These are phyloP conservation scores for Montipora foliosa DNA, from an alignment of 64 coral and sea anemone species.

Conservation along the genomic window DNA sequence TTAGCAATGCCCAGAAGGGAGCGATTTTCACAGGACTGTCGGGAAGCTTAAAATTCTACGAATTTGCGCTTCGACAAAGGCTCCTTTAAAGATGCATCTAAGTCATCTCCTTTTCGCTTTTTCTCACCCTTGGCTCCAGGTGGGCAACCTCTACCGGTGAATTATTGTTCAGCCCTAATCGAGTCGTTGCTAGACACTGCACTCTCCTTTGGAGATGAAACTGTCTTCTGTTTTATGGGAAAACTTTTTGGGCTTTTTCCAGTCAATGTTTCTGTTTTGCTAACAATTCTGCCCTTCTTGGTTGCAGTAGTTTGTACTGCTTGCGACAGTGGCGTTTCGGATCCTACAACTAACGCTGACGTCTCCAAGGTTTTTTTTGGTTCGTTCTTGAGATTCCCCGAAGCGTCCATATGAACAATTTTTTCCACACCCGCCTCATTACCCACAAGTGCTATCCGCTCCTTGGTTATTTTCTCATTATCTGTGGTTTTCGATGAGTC, in stretches of 20 bases:
- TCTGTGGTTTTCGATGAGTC: neutral
- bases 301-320: neutral
- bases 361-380: neutral
- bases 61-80: slow-evolving; percentile 5
- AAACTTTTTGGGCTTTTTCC: neutral
- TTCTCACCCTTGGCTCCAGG: slow-evolving; percentile 89
- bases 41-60: neutral
- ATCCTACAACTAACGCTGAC: neutral
- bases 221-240: neutral
- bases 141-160: slow-evolving; percentile 42
- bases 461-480: neutral
- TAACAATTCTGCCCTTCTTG: neutral
- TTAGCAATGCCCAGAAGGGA: no score
- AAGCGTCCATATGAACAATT: neutral
- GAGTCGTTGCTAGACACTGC: neutral
- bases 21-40: no score
- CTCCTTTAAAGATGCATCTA: neutral
- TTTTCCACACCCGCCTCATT: neutral
- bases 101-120: slow-evolving; percentile 46
- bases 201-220: neutral
- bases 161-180: neutral
- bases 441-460: neutral
- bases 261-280: neutral
- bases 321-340: neutral
- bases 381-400: neutral